Base-by-base conservation (phyloP, 2,888 invertebrate genomes). In the Lycaena phlaeas region DNA sequence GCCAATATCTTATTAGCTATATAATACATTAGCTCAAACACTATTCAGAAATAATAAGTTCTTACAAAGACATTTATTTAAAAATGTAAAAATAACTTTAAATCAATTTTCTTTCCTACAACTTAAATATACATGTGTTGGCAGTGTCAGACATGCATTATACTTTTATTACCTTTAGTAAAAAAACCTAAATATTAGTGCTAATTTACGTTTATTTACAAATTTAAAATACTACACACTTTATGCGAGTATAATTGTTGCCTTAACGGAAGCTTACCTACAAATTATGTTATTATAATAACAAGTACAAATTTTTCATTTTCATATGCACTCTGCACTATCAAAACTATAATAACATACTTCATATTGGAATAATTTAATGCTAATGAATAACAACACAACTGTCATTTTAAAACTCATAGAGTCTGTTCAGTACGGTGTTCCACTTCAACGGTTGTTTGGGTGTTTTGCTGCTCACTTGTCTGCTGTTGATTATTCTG, bases 381-480 rank as follows among this genome's bases (percentile, higher is more conserved):
- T 11, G 25, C 25, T 18, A 36, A 9, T 22, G 22, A 22, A 11
- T 10, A 11, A 7, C 18, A 12, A 12, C 34, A 22, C 15, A n/a
- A n/a, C 12, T 34, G 18, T 11, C 27, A 37, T 15, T 36, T 27
- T 46, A 61, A 54, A 39, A 50, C 65, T 81, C 75, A 81, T 53
- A 82, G 71, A 28, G 69, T 47, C 49, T 68, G 69, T 29, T 81
- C 79, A 3, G 57, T 54, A 30, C 64, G 69, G 40, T 68, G 68
- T 50, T 81, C 78, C 6, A 70, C 72, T 51, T 78, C 78, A 0
- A 68, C 71, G 1, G 67, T 54, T 1, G 75, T 49, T 43, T 69
- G 72, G 14, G 68, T 46, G 41, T 51, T 65, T 43, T 75, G 72
- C 44, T 72, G 70, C 46, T 69, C 68, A 17, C 68, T 68, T 40